Evolutionary conservation across 2,888 invertebrate species (phyloP), one percentile per base, ranked within the genome.

Genomic region (Allolobophora icterica): DNA sequence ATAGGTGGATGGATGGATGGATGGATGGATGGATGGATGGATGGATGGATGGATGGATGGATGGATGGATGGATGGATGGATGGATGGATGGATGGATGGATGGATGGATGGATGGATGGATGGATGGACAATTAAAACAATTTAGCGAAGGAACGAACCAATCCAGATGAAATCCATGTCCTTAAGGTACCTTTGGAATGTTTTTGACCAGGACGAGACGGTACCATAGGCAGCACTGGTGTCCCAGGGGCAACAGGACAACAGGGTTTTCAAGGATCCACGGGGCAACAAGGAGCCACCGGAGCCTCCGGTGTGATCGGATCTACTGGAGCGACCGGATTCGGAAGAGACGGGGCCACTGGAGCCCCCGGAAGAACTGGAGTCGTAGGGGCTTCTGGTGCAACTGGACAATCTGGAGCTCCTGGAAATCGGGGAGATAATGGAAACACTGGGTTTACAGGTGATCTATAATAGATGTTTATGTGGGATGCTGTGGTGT

Each of bases 191-290:
- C 1, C 84, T 34, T 87, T 87, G 5, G 8, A 38, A 87, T 87
- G 87, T 33, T 34, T 84, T 30, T 91, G n/a, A 52, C 42, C 52
- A 45, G 92, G 92, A 52, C 33, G 33, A 33, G n/a, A 90, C 35
- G 92, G 92, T 30, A 21, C 1, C 17, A 40, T 71, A 83, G 92
- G 92, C 24, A 33, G 6, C 24, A 8, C 89, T 40, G 92, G 92
- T n/a, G 11, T 38, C 33, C n/a, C 83, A n/a, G 92, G 92, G 5
- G 15, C 35, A 38, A 42, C 33, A 40, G 92, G 92, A n/a, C 90
- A 33, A 40, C 38, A 35, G 92, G 93, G 21, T 42, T n/a, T n/a
- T 17, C 33, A 35, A 24, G 92, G 92, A 42, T 17, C 84, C 21
- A 34, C 87, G 5, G 87, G 87, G 2, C 34, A 34, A 17, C 21